Conservation (phyloP, 2,888 invertebrate species). For the Polyommatus iphigenia region DNA sequence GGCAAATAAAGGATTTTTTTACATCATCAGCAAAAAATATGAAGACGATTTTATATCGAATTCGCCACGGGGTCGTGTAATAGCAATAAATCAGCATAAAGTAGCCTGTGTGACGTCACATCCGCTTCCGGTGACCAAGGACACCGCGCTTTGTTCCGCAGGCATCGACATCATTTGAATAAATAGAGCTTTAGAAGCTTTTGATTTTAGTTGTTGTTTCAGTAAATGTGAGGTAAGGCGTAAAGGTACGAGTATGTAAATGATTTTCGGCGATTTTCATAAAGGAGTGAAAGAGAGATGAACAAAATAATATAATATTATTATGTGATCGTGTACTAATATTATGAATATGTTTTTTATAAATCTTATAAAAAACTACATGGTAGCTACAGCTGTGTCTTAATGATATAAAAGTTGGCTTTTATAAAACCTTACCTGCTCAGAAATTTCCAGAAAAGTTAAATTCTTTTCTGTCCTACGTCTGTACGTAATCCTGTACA, state of each 20-base stretch:
- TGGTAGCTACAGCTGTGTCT: not conserved
- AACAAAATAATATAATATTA: too few relatives aligned
- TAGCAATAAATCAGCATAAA: not conserved
- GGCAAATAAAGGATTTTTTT: too few relatives aligned
- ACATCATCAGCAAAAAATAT: not conserved
- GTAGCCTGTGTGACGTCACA: conserved; percentile 15
- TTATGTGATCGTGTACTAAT: too few relatives aligned
- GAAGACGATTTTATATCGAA: not conserved
- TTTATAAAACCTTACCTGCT: not conserved
- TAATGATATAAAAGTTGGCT: not conserved
- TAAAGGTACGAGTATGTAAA: too few relatives aligned
- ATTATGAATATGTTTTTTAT: too few relatives aligned
- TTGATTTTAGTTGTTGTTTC: not conserved
- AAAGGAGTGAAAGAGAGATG: too few relatives aligned
- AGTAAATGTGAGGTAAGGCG: not conserved
- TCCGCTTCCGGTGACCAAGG: conserved; percentile 28
- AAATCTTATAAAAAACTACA: too few relatives aligned
- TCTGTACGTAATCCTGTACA: not conserved
- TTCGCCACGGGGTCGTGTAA: not conserved
- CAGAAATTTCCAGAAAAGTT: not conserved
- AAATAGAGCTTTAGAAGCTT: not conserved
- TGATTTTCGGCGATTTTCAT: too few relatives aligned
- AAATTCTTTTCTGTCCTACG: not conserved
- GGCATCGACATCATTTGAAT: conserved; percentile 16
- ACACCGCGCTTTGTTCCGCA: conserved; percentile 19